Conservation (phyloP, 2,113 vertebrate genomes). For the Agapornis roseicollis region DNA sequence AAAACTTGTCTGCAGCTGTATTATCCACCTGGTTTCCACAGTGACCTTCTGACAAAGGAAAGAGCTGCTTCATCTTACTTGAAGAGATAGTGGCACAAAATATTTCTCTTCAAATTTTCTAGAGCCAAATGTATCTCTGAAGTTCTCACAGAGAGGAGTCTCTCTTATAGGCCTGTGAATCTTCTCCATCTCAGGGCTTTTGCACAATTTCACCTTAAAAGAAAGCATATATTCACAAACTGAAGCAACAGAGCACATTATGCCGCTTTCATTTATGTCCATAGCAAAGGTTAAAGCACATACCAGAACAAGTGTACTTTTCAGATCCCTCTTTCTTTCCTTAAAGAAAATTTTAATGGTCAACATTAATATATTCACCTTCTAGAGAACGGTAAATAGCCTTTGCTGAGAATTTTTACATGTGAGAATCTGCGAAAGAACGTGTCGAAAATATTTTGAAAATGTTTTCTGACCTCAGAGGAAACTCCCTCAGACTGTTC, state of each 20-base stretch:
- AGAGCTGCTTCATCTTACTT: neutral
- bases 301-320: neutral
- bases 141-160: neutral
- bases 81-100: neutral
- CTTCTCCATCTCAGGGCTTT: neutral
- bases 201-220: neutral
- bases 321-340: neutral
- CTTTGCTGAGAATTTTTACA: neutral
- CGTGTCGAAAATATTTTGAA: neutral
- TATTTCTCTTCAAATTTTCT: neutral
- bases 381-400: neutral
- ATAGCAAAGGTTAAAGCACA: neutral
- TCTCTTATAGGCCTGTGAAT: neutral
- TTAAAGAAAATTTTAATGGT: neutral
- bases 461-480: neutral
- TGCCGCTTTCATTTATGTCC: neutral
- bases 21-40: neutral
- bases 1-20: neutral
- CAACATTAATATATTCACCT: neutral
- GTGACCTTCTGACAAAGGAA: neutral
- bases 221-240: neutral
- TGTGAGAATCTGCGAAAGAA: neutral
- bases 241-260: neutral
- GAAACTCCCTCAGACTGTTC: neutral
- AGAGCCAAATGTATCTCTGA: neutral